phyloP scores from a whole-genome alignment of 2,888 invertebrate genomes.

The Pseudeuparius sepicola region DNA sequence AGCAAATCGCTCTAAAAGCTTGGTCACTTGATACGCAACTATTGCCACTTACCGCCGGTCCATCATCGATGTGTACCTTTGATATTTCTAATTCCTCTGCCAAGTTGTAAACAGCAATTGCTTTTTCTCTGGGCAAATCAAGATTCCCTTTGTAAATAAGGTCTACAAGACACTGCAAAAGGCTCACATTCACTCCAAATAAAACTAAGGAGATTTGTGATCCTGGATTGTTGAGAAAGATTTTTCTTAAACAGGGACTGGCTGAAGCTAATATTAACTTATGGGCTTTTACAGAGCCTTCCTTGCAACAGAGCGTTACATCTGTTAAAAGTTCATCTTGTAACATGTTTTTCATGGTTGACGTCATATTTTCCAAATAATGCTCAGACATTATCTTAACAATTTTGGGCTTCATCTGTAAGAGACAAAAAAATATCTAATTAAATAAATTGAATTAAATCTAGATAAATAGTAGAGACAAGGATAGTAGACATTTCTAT shows the following conservation, averaged over 20 bases:
- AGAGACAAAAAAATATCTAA: constrained; percentile 6
- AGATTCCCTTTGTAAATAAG: constrained; percentile 64
- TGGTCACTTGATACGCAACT: too few species aligned
- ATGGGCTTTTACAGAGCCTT: constrained; percentile 60
- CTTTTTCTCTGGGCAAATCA: constrained; percentile 52
- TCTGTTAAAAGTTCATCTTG: constrained; percentile 60
- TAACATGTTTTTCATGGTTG: constrained; percentile 58
- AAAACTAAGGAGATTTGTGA: constrained; percentile 29
- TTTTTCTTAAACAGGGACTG: constrained; percentile 66
- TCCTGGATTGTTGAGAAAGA: constrained; percentile 55
- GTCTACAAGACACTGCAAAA: constrained; percentile 54
- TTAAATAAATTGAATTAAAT: too few species aligned
- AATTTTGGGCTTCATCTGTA: constrained; percentile 21
- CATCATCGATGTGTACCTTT: too few species aligned
- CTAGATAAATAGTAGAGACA: too few species aligned
- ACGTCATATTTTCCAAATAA: constrained; percentile 61
- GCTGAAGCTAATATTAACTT: constrained; percentile 65
- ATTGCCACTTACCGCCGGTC: too few species aligned
- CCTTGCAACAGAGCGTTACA: constrained; percentile 61
- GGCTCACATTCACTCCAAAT: constrained; percentile 53
- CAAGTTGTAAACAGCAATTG: constrained; percentile 54
- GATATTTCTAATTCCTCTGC: constrained; percentile 61
- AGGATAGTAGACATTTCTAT: too few species aligned
- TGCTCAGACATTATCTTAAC: constrained; percentile 42
- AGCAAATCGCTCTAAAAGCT: too few species aligned